Base-by-base conservation (phyloP, 1,140 invertebrate genomes). In the Antheraea pernyi region DNA sequence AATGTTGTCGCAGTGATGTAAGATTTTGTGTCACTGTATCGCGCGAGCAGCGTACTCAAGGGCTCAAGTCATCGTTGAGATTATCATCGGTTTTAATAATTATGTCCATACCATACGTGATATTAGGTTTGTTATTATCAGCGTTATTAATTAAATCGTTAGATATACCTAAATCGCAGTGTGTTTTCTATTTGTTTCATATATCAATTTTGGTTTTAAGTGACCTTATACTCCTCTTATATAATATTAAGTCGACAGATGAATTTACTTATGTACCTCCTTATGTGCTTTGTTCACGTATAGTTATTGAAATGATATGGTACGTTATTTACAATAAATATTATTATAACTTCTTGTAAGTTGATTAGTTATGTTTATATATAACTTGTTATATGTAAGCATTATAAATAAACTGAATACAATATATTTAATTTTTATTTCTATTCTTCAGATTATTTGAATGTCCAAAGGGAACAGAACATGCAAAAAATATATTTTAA, bases 1-100 rank as follows among this genome's bases (percentile, higher is more conserved):
- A n/a, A n/a, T n/a, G n/a, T n/a, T n/a, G n/a, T n/a, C n/a, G n/a
- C n/a, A n/a, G n/a, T n/a, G n/a, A n/a, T n/a, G n/a, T n/a, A n/a
- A n/a, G n/a, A n/a, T n/a, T n/a, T n/a, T n/a, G n/a, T n/a, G n/a
- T n/a, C n/a, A n/a, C n/a, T n/a, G n/a, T n/a, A n/a, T n/a, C n/a
- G n/a, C n/a, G n/a, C n/a, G n/a, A n/a, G n/a, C n/a, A n/a, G n/a
- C n/a, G n/a, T n/a, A n/a, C n/a, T n/a, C n/a, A n/a, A n/a, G n/a
- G n/a, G n/a, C n/a, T n/a, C n/a, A n/a, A n/a, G n/a, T n/a, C n/a
- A n/a, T n/a, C n/a, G n/a, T n/a, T n/a, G n/a, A n/a, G n/a, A n/a
- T n/a, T n/a, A n/a, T n/a, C n/a, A n/a, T n/a, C 65, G 1, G 37
- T 73, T 59, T 53, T 73, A 9, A 46, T 73, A 37, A 61, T 70